Percentiles rank a stretch among this genome's conserved stretches.
phyloP scores from a whole-genome alignment of 2,113 vertebrate species.

The Charina bottae region DNA sequence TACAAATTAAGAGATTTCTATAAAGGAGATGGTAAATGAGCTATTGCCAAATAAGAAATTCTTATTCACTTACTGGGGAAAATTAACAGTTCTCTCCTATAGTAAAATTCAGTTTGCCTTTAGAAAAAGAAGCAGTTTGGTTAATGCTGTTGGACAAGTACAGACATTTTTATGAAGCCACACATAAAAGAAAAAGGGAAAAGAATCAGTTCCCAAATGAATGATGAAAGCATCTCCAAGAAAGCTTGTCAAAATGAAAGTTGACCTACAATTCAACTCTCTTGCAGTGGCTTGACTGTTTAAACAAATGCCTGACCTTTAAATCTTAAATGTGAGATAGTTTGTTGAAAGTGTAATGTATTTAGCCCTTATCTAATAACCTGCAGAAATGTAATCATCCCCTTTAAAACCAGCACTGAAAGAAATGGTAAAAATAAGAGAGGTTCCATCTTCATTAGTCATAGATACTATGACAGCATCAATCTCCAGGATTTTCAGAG shows the following conservation, averaged over 20 bases:
- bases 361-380: slow-evolving; percentile 84
- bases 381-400: slow-evolving; percentile 77
- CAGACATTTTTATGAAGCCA: slow-evolving; percentile 49
- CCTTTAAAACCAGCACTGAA: slow-evolving; percentile 73
- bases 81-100: slow-evolving; percentile 53
- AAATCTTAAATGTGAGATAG: slow-evolving; percentile 85
- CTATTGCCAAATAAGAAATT: slow-evolving; percentile 19
- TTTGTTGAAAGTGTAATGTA: slow-evolving; percentile 87
- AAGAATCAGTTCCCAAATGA: slow-evolving; percentile 68
- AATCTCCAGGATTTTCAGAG: slow-evolving; percentile 62
- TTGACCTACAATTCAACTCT: slow-evolving; percentile 83
- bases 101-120: slow-evolving; percentile 63
- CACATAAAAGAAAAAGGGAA: neutral
- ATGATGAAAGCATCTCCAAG: slow-evolving; percentile 72
- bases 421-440: slow-evolving; percentile 73
- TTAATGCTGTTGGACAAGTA: slow-evolving; percentile 51
- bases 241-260: slow-evolving; percentile 77
- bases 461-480: slow-evolving; percentile 71
- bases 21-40: neutral
- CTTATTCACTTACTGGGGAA: slow-evolving; percentile 53
- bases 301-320: slow-evolving; percentile 81
- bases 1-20: neutral
- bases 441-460: slow-evolving; percentile 73
- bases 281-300: slow-evolving; percentile 71
- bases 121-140: slow-evolving; percentile 59